Percentiles rank a stretch among this genome's conserved stretches.
phyloP scores from a whole-genome alignment of 1,140 invertebrate species.

The Melitaea cinxia region DNA sequence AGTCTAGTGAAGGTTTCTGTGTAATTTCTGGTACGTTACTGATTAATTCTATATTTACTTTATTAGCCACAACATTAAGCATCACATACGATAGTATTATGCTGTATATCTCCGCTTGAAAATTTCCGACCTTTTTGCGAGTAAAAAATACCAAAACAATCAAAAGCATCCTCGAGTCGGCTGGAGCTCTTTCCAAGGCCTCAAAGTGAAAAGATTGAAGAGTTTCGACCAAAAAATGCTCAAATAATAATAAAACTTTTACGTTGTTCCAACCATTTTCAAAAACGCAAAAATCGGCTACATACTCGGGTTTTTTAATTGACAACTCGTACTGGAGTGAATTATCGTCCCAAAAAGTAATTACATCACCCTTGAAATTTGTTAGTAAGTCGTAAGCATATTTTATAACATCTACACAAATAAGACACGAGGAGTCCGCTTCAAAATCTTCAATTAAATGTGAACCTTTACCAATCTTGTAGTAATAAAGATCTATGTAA shows the following conservation, averaged over 20 bases:
- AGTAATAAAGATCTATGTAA: constrained; percentile 37
- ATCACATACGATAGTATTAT: constrained; percentile 44
- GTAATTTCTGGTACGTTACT: neutral
- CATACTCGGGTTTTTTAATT: constrained; percentile 38
- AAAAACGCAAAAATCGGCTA: constrained; percentile 33
- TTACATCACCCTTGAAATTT: constrained; percentile 42
- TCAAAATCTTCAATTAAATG: too few species aligned
- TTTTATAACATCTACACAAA: constrained; percentile 45
- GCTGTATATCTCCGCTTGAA: constrained; percentile 26
- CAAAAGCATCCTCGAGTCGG: constrained; percentile 39
- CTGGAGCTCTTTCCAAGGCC: constrained; percentile 29
- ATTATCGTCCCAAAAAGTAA: neutral
- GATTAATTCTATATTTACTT: constrained; percentile 6
- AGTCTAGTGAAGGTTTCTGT: constrained; percentile 14
- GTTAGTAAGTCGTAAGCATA: constrained; percentile 53
- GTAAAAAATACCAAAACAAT: constrained; percentile 46
- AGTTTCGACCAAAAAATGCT: constrained; percentile 44
- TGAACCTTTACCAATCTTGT: too few species aligned
- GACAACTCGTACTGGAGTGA: neutral
- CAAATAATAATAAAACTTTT: constrained; percentile 31
- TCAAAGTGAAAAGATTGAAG: constrained; percentile 29
- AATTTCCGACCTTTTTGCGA: constrained; percentile 27
- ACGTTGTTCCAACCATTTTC: constrained; percentile 50
- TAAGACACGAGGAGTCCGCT: constrained; percentile 30
- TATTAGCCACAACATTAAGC: constrained; percentile 31